These are phyloP conservation scores for Coreius guichenoti DNA, from an alignment of 2,797 vertebrate species.

Conservation along the genomic window DNA sequence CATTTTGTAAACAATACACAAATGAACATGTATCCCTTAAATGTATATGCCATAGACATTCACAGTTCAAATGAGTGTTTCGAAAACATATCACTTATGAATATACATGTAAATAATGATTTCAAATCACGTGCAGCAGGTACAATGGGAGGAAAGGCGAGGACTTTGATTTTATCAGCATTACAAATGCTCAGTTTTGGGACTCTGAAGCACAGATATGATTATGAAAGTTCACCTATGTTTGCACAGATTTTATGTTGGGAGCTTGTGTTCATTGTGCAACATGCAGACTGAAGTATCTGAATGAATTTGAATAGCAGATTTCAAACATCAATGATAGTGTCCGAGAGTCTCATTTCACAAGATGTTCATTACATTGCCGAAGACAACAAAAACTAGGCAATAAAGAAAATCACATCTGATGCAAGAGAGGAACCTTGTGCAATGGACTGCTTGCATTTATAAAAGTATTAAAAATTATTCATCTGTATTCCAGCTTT, in stretches of 20 bases:
- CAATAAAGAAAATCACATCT: constrained; percentile 15
- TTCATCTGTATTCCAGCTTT: neutral
- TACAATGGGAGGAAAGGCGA: neutral
- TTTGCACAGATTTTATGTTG: neutral
- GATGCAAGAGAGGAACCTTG: neutral
- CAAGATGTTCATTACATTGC: neutral
- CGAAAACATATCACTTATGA: neutral
- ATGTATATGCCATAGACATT: neutral
- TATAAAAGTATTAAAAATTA: neutral
- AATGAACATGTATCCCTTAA: neutral
- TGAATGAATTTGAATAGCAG: neutral
- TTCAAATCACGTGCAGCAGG: neutral
- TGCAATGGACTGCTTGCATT: neutral
- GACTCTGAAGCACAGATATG: constrained; percentile 1
- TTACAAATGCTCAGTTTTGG: neutral
- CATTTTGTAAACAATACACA: constrained; percentile 18
- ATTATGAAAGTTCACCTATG: neutral
- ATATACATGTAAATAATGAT: constrained; percentile 20
- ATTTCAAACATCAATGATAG: neutral
- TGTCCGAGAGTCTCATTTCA: constrained; percentile 1
- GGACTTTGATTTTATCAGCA: neutral
- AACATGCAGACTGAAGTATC: neutral
- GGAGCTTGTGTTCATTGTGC: neutral
- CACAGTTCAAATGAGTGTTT: constrained; percentile 2
- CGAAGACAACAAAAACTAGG: neutral